Evolutionary conservation across 2,888 invertebrate species (phyloP).

Genomic region (Atrina japonica): DNA sequence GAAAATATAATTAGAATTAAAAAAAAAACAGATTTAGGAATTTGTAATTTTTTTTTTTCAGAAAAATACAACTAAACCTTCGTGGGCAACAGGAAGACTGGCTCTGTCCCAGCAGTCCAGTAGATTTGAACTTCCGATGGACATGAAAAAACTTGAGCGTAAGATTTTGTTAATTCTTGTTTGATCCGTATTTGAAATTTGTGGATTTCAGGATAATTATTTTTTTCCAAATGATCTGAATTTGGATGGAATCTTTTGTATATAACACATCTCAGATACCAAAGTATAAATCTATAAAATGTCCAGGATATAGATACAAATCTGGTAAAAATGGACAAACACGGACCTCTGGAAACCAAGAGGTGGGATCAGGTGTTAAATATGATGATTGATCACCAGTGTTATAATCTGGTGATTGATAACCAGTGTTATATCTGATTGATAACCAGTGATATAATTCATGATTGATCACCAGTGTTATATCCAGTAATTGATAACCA

Average conservation of each 20-base stretch:
- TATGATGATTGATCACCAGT: slow-evolving; percentile 2
- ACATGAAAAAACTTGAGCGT: slow-evolving; percentile 78
- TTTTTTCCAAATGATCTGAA: too few species aligned
- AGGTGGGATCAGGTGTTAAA: too few species aligned
- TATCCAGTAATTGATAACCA: slow-evolving; percentile 36
- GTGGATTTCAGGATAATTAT: too few species aligned
- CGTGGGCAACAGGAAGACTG: slow-evolving; percentile 71
- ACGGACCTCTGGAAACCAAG: background rate
- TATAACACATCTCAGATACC: background rate
- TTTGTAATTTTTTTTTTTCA: slow-evolving; percentile 41
- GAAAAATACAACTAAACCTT: slow-evolving; percentile 41
- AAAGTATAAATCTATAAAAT: background rate
- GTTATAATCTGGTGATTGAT: too few species aligned
- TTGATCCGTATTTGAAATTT: background rate
- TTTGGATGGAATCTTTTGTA: background rate
- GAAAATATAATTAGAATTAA: too few species aligned
- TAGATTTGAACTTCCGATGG: slow-evolving; percentile 79
- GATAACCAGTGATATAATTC: too few species aligned
- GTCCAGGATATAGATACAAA: too few species aligned
- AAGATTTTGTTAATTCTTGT: slow-evolving; percentile 46
- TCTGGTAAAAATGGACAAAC: background rate
- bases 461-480: too few species aligned
- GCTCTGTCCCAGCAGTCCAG: slow-evolving; percentile 77
- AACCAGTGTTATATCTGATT: too few species aligned
- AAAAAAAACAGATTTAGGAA: too few species aligned